Evolutionary conservation across 2,113 vertebrate species (phyloP), one percentile per base, ranked within the genome.

Genomic region (Bagarius yarrelli): DNA sequence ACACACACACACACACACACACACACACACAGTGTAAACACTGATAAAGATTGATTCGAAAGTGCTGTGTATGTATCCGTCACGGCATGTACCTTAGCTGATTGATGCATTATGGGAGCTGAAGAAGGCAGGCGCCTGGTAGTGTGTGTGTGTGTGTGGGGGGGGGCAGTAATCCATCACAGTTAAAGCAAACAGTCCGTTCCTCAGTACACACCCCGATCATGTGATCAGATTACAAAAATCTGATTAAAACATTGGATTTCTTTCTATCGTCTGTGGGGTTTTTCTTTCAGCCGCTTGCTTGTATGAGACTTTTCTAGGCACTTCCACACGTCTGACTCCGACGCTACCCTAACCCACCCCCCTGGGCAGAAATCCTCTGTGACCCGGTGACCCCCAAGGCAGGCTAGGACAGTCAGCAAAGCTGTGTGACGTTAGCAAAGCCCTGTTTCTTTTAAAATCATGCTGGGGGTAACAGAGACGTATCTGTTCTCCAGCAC

Each of bases 31-130:
- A 77, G 19, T 21, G 79, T n/a, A 8, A 75, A 27, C 72, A 36
- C 71, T 83, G 81, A 87, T 80, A 40, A 69, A 81, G 83, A 85
- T 73, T 60, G 84, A 85, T 85, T 85, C 36, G 16, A 34, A 40
- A 56, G 53, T 52, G 75, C 21, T 47, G 32, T 60, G 56, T 21
- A 56, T 66, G 79, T 61, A 63, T 67, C 80, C 30, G 72, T 77
- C 70, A 74, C 56, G 36, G 53, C 21, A 18, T 76, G 75, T 79
- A 66, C 79, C 72, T 52, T 67, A 32, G 30, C 44, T 52, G 27
- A 76, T 44, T 66, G 67, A 73, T 72, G 83, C 81, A 83, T 82
- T 71, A 44, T 80, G 79, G 76, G 79, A 85, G 63, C n/a, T 8
- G 69, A 30, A 71, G 44, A 71, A 8, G 30, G 21, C 18, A 36